Percentiles rank a stretch among this genome's conserved stretches.
phyloP scores from a whole-genome alignment of 1,140 invertebrate genomes.

The Drosophila equinoxialis region DNA sequence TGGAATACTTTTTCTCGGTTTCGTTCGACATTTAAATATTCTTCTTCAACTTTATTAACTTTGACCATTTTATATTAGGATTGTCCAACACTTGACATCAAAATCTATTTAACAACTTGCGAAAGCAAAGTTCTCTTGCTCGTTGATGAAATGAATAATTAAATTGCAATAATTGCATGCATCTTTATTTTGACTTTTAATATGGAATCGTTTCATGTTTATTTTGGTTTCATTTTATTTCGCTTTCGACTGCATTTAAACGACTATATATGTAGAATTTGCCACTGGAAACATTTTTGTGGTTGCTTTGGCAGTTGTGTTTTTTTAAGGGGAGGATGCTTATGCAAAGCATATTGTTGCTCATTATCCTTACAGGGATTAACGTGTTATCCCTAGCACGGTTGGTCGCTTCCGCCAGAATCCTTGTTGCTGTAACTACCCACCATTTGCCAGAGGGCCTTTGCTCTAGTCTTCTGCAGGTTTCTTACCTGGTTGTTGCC shows the following conservation, averaged over 20 bases:
- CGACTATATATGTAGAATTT: conserved; percentile 18
- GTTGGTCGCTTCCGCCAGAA: conserved; percentile 42
- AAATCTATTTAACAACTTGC: too few species aligned
- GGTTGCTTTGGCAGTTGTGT: not conserved
- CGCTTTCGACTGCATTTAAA: conserved; percentile 17
- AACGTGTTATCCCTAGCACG: conserved; percentile 76
- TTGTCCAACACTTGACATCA: too few species aligned
- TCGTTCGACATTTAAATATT: too few species aligned
- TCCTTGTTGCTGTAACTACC: conserved; percentile 13
- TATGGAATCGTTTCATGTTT: not conserved
- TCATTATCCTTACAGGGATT: conserved; percentile 74
- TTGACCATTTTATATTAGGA: too few species aligned
- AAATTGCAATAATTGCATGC: too few species aligned
- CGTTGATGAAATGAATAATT: too few species aligned
- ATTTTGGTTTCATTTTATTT: not conserved
- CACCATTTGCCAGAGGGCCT: not conserved
- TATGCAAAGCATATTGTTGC: conserved; percentile 76
- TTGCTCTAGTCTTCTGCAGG: not conserved
- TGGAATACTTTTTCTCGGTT: too few species aligned
- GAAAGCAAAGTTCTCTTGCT: too few species aligned
- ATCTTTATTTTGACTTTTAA: too few species aligned
- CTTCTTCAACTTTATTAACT: too few species aligned
- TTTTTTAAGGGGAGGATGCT: conserved; percentile 28
- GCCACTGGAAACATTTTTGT: conserved; percentile 14
- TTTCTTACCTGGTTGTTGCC: conserved; percentile 27